Conservation (phyloP, 2,113 vertebrate genomes). For the Gymnobelideus leadbeateri region DNA sequence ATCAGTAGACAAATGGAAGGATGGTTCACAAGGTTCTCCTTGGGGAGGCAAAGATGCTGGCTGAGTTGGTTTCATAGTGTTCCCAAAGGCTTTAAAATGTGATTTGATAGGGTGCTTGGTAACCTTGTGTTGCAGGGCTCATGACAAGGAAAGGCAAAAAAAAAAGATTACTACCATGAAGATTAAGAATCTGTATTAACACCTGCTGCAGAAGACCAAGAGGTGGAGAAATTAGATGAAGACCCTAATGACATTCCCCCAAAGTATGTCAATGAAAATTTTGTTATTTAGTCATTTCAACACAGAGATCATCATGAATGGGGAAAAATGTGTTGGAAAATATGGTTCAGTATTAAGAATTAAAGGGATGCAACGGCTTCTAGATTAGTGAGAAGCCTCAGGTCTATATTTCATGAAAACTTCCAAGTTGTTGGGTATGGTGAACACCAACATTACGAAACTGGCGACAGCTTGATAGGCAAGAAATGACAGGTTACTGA, state of each 20-base stretch:
- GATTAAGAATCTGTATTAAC: background rate
- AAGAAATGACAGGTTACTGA: background rate
- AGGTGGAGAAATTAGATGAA: background rate
- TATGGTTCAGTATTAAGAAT: background rate
- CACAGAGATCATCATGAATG: background rate
- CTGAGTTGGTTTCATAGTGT: background rate
- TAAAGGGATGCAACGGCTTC: background rate
- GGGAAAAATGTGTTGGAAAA: background rate
- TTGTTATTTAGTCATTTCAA: background rate
- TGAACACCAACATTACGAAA: background rate
- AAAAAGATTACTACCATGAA: background rate
- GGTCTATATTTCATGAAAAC: background rate
- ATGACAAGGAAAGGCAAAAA: background rate
- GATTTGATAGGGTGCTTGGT: background rate
- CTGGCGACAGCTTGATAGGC: background rate
- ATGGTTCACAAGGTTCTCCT: no score
- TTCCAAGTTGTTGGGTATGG: background rate
- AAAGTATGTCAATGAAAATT: no score
- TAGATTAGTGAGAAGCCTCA: background rate
- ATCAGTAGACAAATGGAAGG: background rate
- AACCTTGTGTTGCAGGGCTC: background rate
- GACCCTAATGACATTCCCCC: background rate
- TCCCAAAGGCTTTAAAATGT: background rate
- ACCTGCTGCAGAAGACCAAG: background rate
- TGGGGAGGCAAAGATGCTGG: background rate